A percentile compares a stretch with the other conserved stretches of the same genome.
Conservation (phyloP, 2,888 invertebrate genomes). For the Electrophaes corylata region DNA sequence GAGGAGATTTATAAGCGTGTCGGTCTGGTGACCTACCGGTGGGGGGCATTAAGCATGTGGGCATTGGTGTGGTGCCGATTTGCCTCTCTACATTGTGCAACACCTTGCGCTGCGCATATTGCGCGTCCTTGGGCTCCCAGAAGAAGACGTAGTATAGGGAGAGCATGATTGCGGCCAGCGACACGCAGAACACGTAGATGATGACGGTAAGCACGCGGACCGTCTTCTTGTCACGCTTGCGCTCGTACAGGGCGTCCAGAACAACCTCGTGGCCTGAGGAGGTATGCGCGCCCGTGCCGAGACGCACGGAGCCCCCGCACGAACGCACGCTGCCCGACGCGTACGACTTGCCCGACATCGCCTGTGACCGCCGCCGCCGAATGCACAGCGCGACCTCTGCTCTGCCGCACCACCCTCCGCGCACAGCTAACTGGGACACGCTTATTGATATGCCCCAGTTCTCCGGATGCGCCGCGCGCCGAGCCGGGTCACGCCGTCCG, state of each 20-base stretch:
- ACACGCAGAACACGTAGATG: conserved; percentile 97
- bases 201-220: conserved; percentile 96
- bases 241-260: conserved; percentile 90
- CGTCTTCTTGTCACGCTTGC: conserved; percentile 94
- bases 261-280: conserved; percentile 84
- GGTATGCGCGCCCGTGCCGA: conserved; percentile 44
- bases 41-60: conserved; percentile 83
- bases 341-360: conserved; percentile 84
- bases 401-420: conserved; percentile 62
- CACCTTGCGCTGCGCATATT: conserved; percentile 80
- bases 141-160: conserved; percentile 97
- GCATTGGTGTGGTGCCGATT: conserved; percentile 81
- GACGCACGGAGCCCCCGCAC: conserved; percentile 73
- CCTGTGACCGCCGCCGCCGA: conserved; percentile 40
- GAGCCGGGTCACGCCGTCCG: conserved; percentile 72
- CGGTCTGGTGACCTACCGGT: conserved; percentile 79
- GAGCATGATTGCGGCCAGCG: conserved; percentile 95
- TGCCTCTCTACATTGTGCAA: conserved; percentile 78
- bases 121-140: conserved; percentile 92
- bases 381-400: conserved; percentile 55
- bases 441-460: conserved; percentile 82
- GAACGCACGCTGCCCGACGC: conserved; percentile 83
- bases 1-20: conserved; percentile 60
- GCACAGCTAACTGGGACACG: conserved; percentile 74
- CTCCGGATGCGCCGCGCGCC: conserved; percentile 61